These are phyloP conservation scores for Eclectus roratus DNA, from an alignment of 2,113 vertebrate genomes.

Conservation along the genomic window DNA sequence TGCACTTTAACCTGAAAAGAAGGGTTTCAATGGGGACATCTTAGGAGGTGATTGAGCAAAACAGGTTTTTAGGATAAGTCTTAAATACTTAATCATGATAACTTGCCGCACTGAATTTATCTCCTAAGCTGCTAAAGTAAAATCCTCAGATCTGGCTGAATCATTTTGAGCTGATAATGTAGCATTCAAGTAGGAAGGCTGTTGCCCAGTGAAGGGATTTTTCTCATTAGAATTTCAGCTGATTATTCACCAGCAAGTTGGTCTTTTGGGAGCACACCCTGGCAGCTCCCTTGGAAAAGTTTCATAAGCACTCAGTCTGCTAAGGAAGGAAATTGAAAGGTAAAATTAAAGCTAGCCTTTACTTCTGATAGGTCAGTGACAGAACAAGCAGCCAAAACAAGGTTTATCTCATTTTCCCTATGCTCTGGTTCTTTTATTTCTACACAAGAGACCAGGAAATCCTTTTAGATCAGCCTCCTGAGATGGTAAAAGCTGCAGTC, in stretches of 20 bases:
- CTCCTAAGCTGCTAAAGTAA: constrained; percentile 50
- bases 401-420: not conserved
- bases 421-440: not conserved
- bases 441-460: not conserved
- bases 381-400: not conserved
- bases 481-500: not conserved
- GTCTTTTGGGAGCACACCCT: not conserved
- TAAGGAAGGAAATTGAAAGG: not conserved
- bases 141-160: constrained; percentile 44
- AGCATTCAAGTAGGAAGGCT: not conserved
- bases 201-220: constrained; percentile 37
- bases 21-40: not conserved
- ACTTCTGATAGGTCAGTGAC: not conserved
- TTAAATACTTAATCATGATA: constrained; percentile 38
- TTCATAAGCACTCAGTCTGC: not conserved
- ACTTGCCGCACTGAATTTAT: constrained; percentile 42
- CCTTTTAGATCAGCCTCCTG: not conserved
- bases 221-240: constrained; percentile 30
- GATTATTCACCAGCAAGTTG: constrained; percentile 26
- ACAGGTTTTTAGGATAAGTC: constrained; percentile 37
- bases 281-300: not conserved
- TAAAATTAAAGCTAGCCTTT: not conserved
- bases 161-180: constrained; percentile 46
- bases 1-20: not conserved
- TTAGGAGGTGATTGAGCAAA: not conserved